Evolutionary conservation across 2,888 invertebrate genomes (phyloP).

Genomic region (Tholera decimalis): DNA sequence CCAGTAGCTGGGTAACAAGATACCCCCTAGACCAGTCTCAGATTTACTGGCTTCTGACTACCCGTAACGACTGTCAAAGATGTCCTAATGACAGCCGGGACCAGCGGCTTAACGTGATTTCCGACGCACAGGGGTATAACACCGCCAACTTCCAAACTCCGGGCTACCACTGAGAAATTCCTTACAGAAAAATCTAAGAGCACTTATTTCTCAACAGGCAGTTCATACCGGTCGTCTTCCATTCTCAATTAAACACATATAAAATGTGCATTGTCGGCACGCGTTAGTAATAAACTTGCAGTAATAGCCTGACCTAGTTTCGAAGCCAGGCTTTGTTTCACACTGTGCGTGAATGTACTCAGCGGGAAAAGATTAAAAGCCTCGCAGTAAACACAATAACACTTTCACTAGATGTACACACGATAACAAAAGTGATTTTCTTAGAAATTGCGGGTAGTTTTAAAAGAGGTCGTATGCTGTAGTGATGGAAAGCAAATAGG

Average conservation of each 20-base stretch:
- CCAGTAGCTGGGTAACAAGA: too few relatives aligned
- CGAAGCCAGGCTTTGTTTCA: constrained; percentile 40
- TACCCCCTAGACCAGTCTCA: too few relatives aligned
- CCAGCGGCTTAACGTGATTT: too few relatives aligned
- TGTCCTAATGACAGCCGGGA: too few relatives aligned
- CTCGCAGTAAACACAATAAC: constrained; percentile 32
- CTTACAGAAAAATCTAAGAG: too few relatives aligned
- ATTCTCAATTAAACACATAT: constrained; percentile 32
- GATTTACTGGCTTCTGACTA: too few relatives aligned
- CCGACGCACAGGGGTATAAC: too few relatives aligned
- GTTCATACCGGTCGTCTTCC: not conserved
- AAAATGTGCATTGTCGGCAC: constrained; percentile 21
- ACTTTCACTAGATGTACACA: constrained; percentile 35
- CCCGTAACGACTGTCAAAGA: too few relatives aligned
- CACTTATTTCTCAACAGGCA: too few relatives aligned
- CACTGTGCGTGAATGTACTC: constrained; percentile 45
- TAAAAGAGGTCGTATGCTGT: constrained; percentile 28
- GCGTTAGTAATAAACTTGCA: constrained; percentile 36
- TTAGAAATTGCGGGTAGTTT: constrained; percentile 20
- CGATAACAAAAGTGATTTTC: constrained; percentile 43
- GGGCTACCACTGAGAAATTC: too few relatives aligned
- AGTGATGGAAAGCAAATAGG: not conserved
- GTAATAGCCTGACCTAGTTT: constrained; percentile 43
- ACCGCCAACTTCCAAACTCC: too few relatives aligned
- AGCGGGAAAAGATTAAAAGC: constrained; percentile 25